These are phyloP conservation scores for Lasius platythorax DNA, from an alignment of 2,888 invertebrate species.

Conservation along the genomic window DNA sequence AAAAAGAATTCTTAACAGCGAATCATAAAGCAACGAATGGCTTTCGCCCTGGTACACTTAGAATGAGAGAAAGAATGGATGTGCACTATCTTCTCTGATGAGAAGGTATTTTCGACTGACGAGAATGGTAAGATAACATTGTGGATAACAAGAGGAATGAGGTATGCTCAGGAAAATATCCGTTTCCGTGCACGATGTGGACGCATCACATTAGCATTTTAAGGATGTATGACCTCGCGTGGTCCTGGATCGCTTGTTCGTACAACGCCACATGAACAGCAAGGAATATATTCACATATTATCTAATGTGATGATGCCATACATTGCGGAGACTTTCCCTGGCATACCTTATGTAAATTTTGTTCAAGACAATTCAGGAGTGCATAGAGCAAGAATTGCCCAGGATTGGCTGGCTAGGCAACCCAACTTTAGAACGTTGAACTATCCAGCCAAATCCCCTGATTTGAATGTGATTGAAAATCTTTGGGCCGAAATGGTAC, in stretches of 20 bases:
- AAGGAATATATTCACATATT: slow-evolving; percentile 5
- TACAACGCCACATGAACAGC: not conserved
- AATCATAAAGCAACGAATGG: not conserved
- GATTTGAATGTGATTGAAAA: not conserved
- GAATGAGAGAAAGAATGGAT: not conserved
- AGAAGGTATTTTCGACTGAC: not conserved
- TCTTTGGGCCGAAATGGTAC: not conserved
- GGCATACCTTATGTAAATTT: not conserved
- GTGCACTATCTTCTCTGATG: not conserved
- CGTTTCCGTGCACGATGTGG: too few species aligned
- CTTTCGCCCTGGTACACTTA: not conserved
- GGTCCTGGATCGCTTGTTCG: not conserved
- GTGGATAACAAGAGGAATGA: too few species aligned
- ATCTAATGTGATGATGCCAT: not conserved
- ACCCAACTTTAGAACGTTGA: not conserved
- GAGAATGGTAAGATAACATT: not conserved
- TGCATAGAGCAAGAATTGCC: not conserved
- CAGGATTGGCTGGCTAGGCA: not conserved
- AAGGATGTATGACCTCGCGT: not conserved
- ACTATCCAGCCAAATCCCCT: not conserved
- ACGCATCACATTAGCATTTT: not conserved
- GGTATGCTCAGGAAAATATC: too few species aligned
- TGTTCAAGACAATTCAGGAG: not conserved
- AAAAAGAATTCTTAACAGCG: not conserved
- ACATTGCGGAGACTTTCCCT: not conserved